phyloP scores from a whole-genome alignment of 92 coral and sea anemone species.

The Plumapathes pennacea region DNA sequence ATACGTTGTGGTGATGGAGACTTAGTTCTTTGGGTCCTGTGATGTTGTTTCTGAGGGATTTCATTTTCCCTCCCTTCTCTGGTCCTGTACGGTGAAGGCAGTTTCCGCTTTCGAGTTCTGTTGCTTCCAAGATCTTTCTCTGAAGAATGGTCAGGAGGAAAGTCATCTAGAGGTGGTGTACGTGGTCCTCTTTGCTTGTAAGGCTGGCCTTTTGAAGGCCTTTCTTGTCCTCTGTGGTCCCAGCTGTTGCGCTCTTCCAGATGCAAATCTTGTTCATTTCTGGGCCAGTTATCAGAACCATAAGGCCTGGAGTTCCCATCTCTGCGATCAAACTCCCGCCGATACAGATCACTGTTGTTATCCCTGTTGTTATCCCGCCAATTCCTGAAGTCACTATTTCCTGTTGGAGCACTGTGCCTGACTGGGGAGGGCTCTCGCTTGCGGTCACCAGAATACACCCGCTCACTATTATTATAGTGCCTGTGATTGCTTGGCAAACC shows the following conservation, averaged over 20 bases:
- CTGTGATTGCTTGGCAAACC: conserved; percentile 58
- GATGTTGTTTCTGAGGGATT: conserved; percentile 68
- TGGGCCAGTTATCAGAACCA: conserved; percentile 65
- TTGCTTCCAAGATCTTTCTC: conserved; percentile 47
- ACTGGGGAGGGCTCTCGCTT: conserved; percentile 75
- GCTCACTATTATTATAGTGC: conserved; percentile 75
- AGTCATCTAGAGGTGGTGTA: conserved; percentile 73
- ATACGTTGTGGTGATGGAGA: conserved; percentile 79
- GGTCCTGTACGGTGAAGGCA: conserved; percentile 64
- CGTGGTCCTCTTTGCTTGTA: conserved; percentile 72
- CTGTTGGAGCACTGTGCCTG: conserved; percentile 55
- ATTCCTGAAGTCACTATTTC: conserved; percentile 64
- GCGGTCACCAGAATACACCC: conserved; percentile 58
- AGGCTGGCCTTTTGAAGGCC: conserved; percentile 59
- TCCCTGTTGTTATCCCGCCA: conserved; percentile 68
- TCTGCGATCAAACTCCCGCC: conserved; percentile 57
- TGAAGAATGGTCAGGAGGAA: conserved; percentile 58
- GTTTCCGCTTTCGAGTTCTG: conserved; percentile 74
- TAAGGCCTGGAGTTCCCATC: conserved; percentile 41
- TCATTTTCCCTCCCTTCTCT: conserved; percentile 59
- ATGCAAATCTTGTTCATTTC: conserved; percentile 54
- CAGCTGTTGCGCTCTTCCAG: conserved; percentile 70
- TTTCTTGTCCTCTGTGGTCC: conserved; percentile 73
- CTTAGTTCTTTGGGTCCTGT: conserved; percentile 77
- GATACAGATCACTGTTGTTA: conserved; percentile 56